Evolutionary conservation across 2,888 invertebrate genomes (phyloP).

Genomic region (Himalopsyche tibetana): DNA sequence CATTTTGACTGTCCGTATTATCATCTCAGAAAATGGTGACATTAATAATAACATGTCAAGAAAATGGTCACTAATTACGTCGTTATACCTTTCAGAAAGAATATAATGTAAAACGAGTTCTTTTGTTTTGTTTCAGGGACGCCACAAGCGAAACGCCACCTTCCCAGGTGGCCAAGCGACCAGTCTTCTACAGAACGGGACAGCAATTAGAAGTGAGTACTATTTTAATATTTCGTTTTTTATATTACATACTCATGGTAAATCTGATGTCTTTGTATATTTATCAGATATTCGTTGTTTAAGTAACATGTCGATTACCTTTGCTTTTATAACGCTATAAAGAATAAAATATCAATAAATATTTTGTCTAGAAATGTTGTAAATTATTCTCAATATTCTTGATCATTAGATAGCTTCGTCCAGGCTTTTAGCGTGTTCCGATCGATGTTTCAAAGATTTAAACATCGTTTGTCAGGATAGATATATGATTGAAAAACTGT

Average conservation of each 20-base stretch:
- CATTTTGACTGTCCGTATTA: no score
- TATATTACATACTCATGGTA: no score
- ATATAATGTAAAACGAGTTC: constrained; percentile 31
- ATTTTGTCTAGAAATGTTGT: neutral
- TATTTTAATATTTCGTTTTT: neutral
- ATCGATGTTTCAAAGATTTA: no score
- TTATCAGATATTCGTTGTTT: no score
- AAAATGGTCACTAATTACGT: neutral
- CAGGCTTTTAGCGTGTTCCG: neutral
- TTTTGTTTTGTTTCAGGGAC: constrained; percentile 75
- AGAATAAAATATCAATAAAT: neutral
- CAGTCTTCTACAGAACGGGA: constrained; percentile 79
- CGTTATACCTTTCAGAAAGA: neutral
- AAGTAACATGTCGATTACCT: neutral
- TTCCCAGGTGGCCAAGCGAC: constrained; percentile 86
- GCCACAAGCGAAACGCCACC: constrained; percentile 88
- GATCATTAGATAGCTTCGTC: neutral
- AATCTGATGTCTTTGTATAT: no score
- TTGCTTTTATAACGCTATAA: neutral
- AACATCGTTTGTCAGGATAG: no score
- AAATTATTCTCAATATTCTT: neutral
- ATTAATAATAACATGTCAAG: neutral
- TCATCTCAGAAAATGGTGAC: neutral
- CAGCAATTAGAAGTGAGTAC: constrained; percentile 79
- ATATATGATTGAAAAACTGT: no score